Evolutionary conservation across 2,888 invertebrate species (phyloP), one percentile per base, ranked within the genome.

Genomic region (Phyto melanocephala): DNA sequence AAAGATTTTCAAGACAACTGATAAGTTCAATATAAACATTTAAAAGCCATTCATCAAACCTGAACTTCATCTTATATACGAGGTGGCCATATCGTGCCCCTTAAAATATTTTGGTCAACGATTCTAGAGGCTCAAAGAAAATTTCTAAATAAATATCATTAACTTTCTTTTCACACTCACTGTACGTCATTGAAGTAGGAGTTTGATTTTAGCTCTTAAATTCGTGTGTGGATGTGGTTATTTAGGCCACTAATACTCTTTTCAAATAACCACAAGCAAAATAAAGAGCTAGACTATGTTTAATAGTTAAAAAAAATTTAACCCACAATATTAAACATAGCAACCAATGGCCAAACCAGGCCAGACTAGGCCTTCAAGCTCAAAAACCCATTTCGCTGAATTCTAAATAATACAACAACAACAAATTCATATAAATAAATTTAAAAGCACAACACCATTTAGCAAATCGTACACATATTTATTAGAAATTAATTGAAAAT

Each of bases 401-500:
- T 54, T 40, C 11, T 6, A 20, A 17, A 56, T 56, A 24, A n/a
- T n/a, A n/a, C n/a, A n/a, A n/a, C n/a, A 54, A 17, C 10, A 17
- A 15, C 22, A 40, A 40, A 56, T 52, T n/a, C 10, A 54, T 54
- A 52, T 20, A 42, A 60, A 72, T 52, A 28, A 47, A 72, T 65
- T 50, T 33, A 1, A 45, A 52, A 37, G 22, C 45, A 50, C 24
- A 56, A 75, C 70, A 65, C 71, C 79, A 79, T 79, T 65, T 79
- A 70, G 45, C 58, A 68, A 52, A 65, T 76, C 84, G 83, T 81
- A 72, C 77, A 84, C 63, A 84, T 79, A 84, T 85, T 86, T 84
- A 84, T 85, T 84, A 79, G 83, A 80, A 81, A 85, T 85, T 85
- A 85, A 85, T 85, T 85, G 83, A 85, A 85, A 85, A 84, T 80